These are phyloP conservation scores for Apogon talboti DNA, from an alignment of 2,797 vertebrate genomes.

Conservation along the genomic window DNA sequence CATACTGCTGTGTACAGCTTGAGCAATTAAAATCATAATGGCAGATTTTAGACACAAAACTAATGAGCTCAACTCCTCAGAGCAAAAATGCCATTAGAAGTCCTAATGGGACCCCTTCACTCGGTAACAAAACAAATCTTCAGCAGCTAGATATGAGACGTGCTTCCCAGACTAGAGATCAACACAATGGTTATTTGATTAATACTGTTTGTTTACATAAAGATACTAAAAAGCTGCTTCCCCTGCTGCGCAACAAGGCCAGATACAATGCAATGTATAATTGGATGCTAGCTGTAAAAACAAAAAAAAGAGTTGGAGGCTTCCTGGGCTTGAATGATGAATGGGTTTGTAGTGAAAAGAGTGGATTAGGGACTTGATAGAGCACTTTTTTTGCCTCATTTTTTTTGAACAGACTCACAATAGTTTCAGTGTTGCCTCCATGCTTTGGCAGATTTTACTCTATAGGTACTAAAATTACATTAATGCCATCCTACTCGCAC, in stretches of 20 bases:
- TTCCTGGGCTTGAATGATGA: slow-evolving; percentile 52
- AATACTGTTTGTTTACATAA: slow-evolving; percentile 75
- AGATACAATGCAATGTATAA: slow-evolving; percentile 53
- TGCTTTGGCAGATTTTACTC: slow-evolving; percentile 11
- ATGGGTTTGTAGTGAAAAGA: slow-evolving; percentile 25
- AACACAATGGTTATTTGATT: slow-evolving; percentile 71
- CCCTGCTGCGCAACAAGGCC: slow-evolving; percentile 43
- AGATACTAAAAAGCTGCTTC: slow-evolving; percentile 55
- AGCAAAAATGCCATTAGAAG: slow-evolving; percentile 79
- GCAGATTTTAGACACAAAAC: slow-evolving; percentile 74
- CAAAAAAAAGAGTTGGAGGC: slow-evolving; percentile 17
- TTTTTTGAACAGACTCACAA: slow-evolving; percentile 11
- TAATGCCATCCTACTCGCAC: slow-evolving; percentile 3
- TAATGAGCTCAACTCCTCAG: slow-evolving; percentile 76
- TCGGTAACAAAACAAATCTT: slow-evolving; percentile 69
- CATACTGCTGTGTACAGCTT: slow-evolving; percentile 51
- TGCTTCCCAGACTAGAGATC: slow-evolving; percentile 58
- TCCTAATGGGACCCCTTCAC: slow-evolving; percentile 71
- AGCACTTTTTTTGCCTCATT: slow-evolving; percentile 31
- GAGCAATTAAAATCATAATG: slow-evolving; percentile 77
- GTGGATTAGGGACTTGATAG: slow-evolving; percentile 36
- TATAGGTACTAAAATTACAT: neutral
- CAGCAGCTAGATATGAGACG: slow-evolving; percentile 62
- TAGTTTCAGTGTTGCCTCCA: slow-evolving; percentile 15
- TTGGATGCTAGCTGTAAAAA: slow-evolving; percentile 55